These are phyloP conservation scores for Tupaia tana DNA, from an alignment of 2,113 vertebrate species.

Conservation along the genomic window DNA sequence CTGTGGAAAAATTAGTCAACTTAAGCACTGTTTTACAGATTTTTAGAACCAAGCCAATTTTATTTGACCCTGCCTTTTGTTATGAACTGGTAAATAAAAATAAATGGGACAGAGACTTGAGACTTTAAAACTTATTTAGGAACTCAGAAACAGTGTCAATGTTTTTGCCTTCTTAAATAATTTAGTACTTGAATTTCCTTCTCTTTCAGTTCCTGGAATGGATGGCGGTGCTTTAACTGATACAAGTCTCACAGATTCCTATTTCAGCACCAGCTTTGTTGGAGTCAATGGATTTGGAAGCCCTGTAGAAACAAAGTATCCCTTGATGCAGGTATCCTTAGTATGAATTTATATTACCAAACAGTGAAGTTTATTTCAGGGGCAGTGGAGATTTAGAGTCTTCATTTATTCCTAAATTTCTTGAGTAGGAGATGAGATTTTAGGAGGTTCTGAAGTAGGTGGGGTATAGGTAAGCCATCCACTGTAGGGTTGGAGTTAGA, in stretches of 20 bases:
- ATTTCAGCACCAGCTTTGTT: slow-evolving; percentile 99
- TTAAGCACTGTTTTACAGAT: neutral
- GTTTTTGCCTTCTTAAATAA: slow-evolving; percentile 50
- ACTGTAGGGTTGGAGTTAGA: neutral
- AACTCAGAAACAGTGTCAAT: neutral
- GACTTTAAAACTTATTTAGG: slow-evolving; percentile 6
- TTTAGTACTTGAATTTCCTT: slow-evolving; percentile 66
- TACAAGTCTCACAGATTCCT: slow-evolving; percentile 97
- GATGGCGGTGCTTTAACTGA: slow-evolving; percentile 94
- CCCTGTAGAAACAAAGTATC: slow-evolving; percentile 96
- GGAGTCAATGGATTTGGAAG: slow-evolving; percentile 99
- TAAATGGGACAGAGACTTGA: slow-evolving; percentile 13
- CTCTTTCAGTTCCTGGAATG: slow-evolving; percentile 94
- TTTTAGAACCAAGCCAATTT: slow-evolving; percentile 19
- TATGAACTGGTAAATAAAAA: slow-evolving; percentile 29
- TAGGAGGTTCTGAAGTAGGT: neutral
- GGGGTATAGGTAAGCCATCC: neutral
- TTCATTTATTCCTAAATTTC: neutral
- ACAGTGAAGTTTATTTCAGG: neutral
- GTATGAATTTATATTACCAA: slow-evolving; percentile 49
- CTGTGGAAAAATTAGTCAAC: neutral
- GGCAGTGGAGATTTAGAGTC: neutral
- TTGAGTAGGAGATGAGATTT: neutral
- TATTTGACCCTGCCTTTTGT: slow-evolving; percentile 11
- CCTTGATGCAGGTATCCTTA: slow-evolving; percentile 96